Evolutionary conservation across 2,113 vertebrate genomes (phyloP).

Genomic region (Pelecanus crispus): DNA sequence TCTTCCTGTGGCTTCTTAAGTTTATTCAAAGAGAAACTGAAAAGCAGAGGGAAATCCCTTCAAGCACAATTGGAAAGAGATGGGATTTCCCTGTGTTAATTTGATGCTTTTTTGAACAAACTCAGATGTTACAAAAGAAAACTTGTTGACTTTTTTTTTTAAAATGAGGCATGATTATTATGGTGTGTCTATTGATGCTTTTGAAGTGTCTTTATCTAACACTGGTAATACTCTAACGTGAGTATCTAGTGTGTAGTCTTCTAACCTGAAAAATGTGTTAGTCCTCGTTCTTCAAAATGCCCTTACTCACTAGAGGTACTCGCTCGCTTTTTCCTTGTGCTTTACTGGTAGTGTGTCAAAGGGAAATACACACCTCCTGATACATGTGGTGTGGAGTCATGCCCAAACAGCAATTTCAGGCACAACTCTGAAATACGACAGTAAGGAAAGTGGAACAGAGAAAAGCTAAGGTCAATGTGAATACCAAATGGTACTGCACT

Average conservation of each 20-base stretch:
- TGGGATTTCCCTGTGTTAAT: not conserved
- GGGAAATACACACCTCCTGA: not conserved
- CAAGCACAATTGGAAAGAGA: not conserved
- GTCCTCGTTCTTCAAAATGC: not conserved
- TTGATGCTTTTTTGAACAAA: not conserved
- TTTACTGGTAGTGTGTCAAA: not conserved
- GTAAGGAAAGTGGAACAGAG: not conserved
- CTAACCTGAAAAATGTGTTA: not conserved
- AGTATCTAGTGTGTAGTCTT: not conserved
- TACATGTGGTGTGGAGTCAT: not conserved
- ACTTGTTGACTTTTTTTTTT: not conserved
- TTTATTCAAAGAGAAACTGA: slow-evolving; percentile 31
- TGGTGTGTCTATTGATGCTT: not conserved
- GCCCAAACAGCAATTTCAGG: not conserved
- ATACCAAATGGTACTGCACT: not conserved
- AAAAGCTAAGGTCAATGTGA: not conserved
- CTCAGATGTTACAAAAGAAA: not conserved
- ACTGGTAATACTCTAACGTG: rapidly evolving
- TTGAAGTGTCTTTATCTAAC: not conserved
- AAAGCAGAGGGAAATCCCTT: slow-evolving; percentile 36
- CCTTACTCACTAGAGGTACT: not conserved
- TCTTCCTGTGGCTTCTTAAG: not conserved
- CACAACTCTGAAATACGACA: not conserved
- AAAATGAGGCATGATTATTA: not conserved
- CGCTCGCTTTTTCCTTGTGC: not conserved